A percentile compares a stretch with the other conserved stretches of the same genome.
Evolutionary conservation across 1,140 invertebrate species (phyloP).

Genomic region (Macrotrachela quadricornifera): DNA sequence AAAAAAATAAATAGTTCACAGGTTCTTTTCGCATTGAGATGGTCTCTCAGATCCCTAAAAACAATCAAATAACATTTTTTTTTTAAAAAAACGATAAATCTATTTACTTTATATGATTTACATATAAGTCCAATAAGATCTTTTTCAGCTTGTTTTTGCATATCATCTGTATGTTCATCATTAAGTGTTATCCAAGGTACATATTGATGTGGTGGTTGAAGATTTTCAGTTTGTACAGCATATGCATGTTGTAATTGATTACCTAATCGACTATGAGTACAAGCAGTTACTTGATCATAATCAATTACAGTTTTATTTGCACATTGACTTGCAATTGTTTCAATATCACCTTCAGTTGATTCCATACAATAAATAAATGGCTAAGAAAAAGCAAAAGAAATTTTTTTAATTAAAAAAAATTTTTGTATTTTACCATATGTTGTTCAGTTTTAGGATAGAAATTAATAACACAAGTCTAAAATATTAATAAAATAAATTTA

Average conservation of each 20-base stretch:
- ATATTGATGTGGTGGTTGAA: conserved; percentile 46
- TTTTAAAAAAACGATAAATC: too few relatives aligned
- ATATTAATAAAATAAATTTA: background rate
- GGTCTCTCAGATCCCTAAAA: too few relatives aligned
- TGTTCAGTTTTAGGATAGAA: conserved; percentile 1
- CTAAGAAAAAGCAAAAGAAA: background rate
- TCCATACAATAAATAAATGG: conserved; percentile 13
- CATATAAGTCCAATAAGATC: conserved; percentile 20
- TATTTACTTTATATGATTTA: conserved; percentile 20
- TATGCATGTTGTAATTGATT: conserved; percentile 49
- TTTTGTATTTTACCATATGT: background rate
- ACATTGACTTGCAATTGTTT: background rate
- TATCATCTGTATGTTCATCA: conserved; percentile 36
- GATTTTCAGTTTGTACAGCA: conserved; percentile 47
- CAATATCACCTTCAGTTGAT: background rate
- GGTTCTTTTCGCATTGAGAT: too few relatives aligned
- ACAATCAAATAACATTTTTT: too few relatives aligned
- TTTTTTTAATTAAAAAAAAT: too few relatives aligned
- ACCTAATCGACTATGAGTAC: conserved; percentile 42
- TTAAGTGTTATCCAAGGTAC: conserved; percentile 64
- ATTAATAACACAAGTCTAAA: conserved; percentile 11
- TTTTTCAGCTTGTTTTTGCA: conserved; percentile 17
- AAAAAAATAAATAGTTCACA: too few relatives aligned
- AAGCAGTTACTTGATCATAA: conserved; percentile 29
- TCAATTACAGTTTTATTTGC: background rate